phyloP scores from a whole-genome alignment of 2,113 vertebrate genomes.

The Stigmatopora argus region DNA sequence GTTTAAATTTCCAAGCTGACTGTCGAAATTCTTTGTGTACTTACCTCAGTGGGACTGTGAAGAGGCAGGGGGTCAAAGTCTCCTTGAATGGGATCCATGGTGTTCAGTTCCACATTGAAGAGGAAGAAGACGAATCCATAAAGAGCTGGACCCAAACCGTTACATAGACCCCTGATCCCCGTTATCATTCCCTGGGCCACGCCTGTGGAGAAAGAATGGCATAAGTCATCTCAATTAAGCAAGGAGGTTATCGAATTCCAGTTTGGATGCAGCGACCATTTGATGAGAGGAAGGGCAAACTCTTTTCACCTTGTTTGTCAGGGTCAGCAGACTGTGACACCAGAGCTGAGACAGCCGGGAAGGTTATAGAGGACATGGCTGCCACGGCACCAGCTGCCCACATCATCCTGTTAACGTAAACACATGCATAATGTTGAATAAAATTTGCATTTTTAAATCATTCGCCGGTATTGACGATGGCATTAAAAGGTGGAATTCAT shows the following conservation, averaged over 20 bases:
- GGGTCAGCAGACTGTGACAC: constrained; percentile 85
- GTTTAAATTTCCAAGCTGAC: too few relatives aligned
- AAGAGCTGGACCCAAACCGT: constrained; percentile 90
- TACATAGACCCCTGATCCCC: constrained; percentile 90
- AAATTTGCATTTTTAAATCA: background rate
- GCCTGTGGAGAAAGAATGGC: constrained; percentile 62
- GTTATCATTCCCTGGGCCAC: constrained; percentile 95
- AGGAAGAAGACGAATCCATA: constrained; percentile 94
- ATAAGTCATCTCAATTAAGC: background rate
- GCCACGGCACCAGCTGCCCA: constrained; percentile 70
- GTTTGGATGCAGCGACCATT: constrained; percentile 14
- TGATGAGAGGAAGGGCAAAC: background rate
- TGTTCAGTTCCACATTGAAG: constrained; percentile 86
- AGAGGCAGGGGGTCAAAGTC: constrained; percentile 63
- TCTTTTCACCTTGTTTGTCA: constrained; percentile 82
- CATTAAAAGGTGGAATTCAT: too few relatives aligned
- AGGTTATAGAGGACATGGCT: constrained; percentile 80
- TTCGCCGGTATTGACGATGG: background rate
- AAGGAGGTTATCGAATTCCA: background rate
- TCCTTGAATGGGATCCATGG: constrained; percentile 72
- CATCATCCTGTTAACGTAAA: constrained; percentile 65
- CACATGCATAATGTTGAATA: constrained; percentile 15
- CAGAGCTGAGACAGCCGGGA: constrained; percentile 87
- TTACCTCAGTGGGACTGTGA: constrained; percentile 60
- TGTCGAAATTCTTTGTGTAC: background rate